Evolutionary conservation across 2,113 vertebrate species (phyloP).

Genomic region (Anarhynchus alexandrinus): DNA sequence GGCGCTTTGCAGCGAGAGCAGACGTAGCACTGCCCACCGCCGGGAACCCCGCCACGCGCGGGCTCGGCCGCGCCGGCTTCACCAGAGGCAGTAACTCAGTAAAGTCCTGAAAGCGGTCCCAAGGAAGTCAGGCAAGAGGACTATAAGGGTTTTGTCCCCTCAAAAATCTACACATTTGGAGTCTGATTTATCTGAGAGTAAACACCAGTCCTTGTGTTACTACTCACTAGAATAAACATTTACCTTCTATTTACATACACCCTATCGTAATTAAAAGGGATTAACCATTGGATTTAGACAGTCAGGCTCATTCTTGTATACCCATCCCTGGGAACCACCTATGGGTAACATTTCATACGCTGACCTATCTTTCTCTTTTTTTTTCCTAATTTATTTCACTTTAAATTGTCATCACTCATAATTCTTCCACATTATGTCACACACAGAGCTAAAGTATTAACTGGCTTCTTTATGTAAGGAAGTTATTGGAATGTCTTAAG

Average conservation of each 20-base stretch:
- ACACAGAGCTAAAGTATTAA: neutral
- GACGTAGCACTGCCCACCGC: fast-evolving
- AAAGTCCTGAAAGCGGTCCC: fast-evolving
- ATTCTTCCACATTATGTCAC: neutral
- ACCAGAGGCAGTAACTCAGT: fast-evolving
- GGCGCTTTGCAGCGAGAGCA: fast-evolving
- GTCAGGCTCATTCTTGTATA: neutral
- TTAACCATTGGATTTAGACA: neutral
- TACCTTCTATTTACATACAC: neutral
- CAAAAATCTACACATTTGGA: neutral
- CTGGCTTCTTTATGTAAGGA: conserved; percentile 39
- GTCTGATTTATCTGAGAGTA: neutral
- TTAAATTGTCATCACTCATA: neutral
- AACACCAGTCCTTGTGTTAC: neutral
- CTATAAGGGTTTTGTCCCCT: neutral
- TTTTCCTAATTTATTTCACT: neutral
- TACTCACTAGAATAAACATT: neutral
- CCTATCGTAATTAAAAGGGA: neutral
- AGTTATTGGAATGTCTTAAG: conserved; percentile 53
- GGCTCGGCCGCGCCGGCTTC: fast-evolving
- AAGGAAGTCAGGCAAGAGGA: neutral
- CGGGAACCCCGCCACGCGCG: fast-evolving
- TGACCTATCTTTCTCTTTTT: neutral
- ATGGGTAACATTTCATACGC: neutral
- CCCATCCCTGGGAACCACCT: neutral